Base-by-base conservation (phyloP, 2,113 vertebrate genomes). In the Rattus norvegicus region DNA sequence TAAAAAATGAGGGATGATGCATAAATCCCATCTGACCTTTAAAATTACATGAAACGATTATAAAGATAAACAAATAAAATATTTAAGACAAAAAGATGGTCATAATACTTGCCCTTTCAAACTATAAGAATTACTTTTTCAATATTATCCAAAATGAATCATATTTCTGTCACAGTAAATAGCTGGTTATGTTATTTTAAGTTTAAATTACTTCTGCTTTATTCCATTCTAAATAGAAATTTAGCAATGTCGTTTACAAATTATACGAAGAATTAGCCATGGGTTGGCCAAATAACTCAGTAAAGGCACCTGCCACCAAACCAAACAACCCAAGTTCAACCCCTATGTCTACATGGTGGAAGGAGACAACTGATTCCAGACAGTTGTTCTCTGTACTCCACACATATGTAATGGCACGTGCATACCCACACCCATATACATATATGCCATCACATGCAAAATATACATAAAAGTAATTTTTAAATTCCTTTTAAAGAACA, bases 11-110 rank as follows among this genome's bases (percentile, higher is more conserved):
- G 0, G 99, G 99, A 70, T 98, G 98, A 96, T 99, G 99, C 99
- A 99, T 99, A 98, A 99, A 99, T 96, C 98, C 99, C 98, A 99
- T 99, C 97, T 99, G 99, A 97, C 98, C 99, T 99, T 97, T 97
- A 97, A 63, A 96, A 95, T 88, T 8, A 92, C 28, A 97, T 11
- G 12, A 95, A 59, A 72, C 36, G 10, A 70, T 93, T 61, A 80
- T 67, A 54, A 90, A 94, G 16, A 93, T 26, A 65, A 2, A 97
- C 89, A 52, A 90, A 93, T 11, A 85, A 43, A 43, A 43, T 7
- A 81, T 79, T 79, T 69, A 81, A 80, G 26, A 95, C 17, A 95
- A 76, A n/a, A 91, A 76, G 47, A 52, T 24, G 39, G 86, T 3
- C 79, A 88, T 24, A 91, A 76, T 33, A 92, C 2, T 16, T 67